Evolutionary conservation across 1,140 invertebrate genomes (phyloP).

Genomic region (Philotrypesis tridentata): DNA sequence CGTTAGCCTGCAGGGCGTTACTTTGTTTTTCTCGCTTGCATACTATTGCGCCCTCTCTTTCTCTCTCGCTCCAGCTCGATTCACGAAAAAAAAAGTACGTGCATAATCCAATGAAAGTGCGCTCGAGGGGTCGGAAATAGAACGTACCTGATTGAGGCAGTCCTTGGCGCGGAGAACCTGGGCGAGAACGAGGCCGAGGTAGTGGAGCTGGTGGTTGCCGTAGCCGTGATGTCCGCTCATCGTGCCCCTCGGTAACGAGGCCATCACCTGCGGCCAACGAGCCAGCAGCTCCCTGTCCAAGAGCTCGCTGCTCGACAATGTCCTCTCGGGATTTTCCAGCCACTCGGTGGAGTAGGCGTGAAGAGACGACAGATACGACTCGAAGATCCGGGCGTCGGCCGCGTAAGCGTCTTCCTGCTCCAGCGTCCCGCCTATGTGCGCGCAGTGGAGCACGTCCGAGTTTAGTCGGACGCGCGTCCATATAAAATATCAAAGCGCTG

Average conservation of each 20-base stretch:
- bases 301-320: conserved; percentile 41
- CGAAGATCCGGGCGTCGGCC: conserved; percentile 57
- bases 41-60: too few species aligned
- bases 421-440: conserved; percentile 58
- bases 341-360: conserved; percentile 53
- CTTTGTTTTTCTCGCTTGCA: too few species aligned
- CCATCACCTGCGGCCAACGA: conserved; percentile 58
- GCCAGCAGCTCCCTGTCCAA: conserved; percentile 59
- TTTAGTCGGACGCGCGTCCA: background rate
- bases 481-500: background rate
- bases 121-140: background rate
- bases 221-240: conserved; percentile 61
- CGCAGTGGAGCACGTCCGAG: background rate
- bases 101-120: conserved; percentile 5
- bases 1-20: too few species aligned
- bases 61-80: too few species aligned
- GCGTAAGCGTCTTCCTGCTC: conserved; percentile 61
- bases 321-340: background rate
- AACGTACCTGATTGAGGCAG: conserved; percentile 53
- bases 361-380: conserved; percentile 57
- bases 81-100: too few species aligned
- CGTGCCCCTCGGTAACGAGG: conserved; percentile 57
- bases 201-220: conserved; percentile 69
- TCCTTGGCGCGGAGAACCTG: conserved; percentile 57
- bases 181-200: conserved; percentile 64